Percentiles rank a stretch among this genome's conserved stretches.
Conservation (phyloP, 2,113 vertebrate species). For the Chamaea fasciata region DNA sequence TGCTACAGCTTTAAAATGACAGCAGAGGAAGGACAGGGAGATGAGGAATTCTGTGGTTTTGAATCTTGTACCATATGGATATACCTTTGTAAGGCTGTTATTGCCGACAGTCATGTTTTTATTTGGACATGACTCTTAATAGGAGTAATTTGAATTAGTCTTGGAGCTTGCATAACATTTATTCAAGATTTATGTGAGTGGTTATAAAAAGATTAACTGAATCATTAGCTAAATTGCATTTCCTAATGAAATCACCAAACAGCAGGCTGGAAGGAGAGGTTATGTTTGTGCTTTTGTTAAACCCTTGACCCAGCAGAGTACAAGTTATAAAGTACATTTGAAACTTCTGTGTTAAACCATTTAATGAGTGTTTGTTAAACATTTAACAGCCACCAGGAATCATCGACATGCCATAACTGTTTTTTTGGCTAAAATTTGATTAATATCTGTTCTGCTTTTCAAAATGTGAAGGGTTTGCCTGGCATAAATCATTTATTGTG, state of each 20-base stretch:
- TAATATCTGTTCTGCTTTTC: neutral
- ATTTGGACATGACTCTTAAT: neutral
- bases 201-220: neutral
- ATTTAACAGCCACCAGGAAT: neutral
- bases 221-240: neutral
- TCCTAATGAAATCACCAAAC: neutral
- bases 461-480: neutral
- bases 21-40: neutral
- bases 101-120: neutral
- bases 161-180: neutral
- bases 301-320: neutral
- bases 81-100: neutral
- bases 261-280: neutral
- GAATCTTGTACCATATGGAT: neutral
- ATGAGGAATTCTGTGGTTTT: neutral
- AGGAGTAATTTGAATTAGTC: neutral
- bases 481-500: neutral
- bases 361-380: neutral
- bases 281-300: neutral
- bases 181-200: neutral
- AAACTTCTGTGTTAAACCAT: neutral
- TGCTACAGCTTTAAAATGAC: neutral
- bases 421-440: neutral
- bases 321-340: neutral
- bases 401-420: neutral